These are phyloP conservation scores for Osmerus mordax DNA, from an alignment of 2,113 vertebrate genomes.

Conservation along the genomic window DNA sequence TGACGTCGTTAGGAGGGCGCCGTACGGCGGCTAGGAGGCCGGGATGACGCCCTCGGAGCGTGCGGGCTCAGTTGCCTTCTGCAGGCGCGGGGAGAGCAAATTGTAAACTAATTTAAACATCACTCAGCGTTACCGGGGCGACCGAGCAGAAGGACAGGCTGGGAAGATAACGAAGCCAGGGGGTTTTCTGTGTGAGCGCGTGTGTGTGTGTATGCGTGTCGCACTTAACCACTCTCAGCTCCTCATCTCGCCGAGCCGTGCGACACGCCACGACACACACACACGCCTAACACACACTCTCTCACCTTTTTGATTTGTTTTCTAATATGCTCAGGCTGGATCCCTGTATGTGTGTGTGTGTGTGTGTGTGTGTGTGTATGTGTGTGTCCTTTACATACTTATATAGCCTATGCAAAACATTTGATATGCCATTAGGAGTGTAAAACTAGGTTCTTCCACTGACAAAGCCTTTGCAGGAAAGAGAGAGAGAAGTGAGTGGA, in stretches of 20 bases:
- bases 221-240: slow-evolving; percentile 10
- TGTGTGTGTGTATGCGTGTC: slow-evolving; percentile 13
- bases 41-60: slow-evolving; percentile 90
- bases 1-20: slow-evolving; percentile 99
- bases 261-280: slow-evolving; percentile 19
- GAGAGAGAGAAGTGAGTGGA: too few species aligned
- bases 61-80: slow-evolving; percentile 90
- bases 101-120: slow-evolving; percentile 99
- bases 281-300: slow-evolving; percentile 9
- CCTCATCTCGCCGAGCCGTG: slow-evolving; percentile 14
- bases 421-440: slow-evolving; percentile 66
- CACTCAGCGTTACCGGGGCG: slow-evolving; percentile 95
- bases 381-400: slow-evolving; percentile 64
- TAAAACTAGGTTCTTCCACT: slow-evolving; percentile 20
- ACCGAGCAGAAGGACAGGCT: slow-evolving; percentile 89
- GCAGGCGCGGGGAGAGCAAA: slow-evolving; percentile 96
- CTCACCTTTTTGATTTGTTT: slow-evolving; percentile 56
- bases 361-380: slow-evolving; percentile 34
- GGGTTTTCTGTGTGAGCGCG: slow-evolving; percentile 32
- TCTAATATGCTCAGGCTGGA: slow-evolving; percentile 51
- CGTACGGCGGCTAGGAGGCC: slow-evolving; percentile 88
- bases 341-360: slow-evolving; percentile 16
- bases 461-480: background rate
- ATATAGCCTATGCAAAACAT: slow-evolving; percentile 69
- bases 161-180: slow-evolving; percentile 86